phyloP scores from a whole-genome alignment of 2,113 vertebrate species.

The Galemys pyrenaicus region DNA sequence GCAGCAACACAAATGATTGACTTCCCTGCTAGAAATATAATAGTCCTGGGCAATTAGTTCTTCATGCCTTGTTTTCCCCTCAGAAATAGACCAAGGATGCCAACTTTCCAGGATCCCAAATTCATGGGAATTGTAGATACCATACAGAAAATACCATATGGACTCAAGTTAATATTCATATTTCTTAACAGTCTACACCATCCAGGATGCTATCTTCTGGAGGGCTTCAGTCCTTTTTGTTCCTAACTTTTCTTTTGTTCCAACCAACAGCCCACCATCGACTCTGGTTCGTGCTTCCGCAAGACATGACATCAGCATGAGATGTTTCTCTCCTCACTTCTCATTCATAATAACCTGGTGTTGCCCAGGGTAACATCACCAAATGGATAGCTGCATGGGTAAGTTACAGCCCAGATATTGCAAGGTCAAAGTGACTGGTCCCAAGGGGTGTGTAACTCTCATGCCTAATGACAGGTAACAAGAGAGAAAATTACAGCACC shows the following conservation, averaged over 20 bases:
- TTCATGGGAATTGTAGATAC: background rate
- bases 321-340: background rate
- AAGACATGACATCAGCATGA: background rate
- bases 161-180: background rate
- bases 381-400: fast-evolving
- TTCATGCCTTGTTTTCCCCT: background rate
- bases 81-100: background rate
- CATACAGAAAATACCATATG: background rate
- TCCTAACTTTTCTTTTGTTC: background rate
- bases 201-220: background rate
- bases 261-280: background rate
- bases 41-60: background rate
- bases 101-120: background rate
- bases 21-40: background rate
- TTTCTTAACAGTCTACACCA: background rate
- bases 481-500: background rate
- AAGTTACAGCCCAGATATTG: background rate
- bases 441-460: background rate
- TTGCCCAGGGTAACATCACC: background rate
- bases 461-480: background rate
- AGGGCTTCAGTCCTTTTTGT: background rate
- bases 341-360: background rate
- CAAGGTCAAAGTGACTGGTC: background rate
- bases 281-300: background rate
- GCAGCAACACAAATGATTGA: fast-evolving